Evolutionary conservation across 2,113 vertebrate genomes (phyloP).

Genomic region (Limnothrissa miodon): DNA sequence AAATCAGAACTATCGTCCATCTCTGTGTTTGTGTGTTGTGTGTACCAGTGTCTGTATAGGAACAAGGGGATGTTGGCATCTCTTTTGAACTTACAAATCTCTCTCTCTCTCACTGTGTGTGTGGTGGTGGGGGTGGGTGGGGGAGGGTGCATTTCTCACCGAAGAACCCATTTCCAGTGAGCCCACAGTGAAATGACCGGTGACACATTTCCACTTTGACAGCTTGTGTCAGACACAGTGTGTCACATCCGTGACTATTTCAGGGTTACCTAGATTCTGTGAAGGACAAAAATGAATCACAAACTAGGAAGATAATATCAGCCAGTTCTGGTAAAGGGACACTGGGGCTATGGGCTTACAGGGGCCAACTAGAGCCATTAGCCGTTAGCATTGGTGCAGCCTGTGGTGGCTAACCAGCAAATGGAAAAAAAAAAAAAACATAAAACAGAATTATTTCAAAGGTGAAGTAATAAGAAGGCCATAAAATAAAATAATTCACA

Average conservation of each 20-base stretch:
- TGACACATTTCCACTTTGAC: conserved; percentile 28
- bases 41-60: conserved; percentile 33
- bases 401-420: neutral
- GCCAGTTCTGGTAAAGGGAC: neutral
- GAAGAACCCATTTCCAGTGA: conserved; percentile 19
- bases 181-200: conserved; percentile 14
- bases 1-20: conserved; percentile 34
- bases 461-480: no score
- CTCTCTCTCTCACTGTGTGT: no score
- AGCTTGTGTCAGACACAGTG: conserved; percentile 22
- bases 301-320: neutral
- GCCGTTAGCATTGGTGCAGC: neutral
- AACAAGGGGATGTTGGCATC: conserved; percentile 8
- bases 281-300: neutral
- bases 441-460: neutral
- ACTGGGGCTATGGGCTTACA: neutral
- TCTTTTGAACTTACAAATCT: no score
- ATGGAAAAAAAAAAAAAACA: neutral
- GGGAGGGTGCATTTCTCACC: no score
- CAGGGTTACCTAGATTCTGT: conserved; percentile 36
- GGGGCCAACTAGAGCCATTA: neutral
- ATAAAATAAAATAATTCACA: no score
- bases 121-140: no score
- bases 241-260: conserved; percentile 30
- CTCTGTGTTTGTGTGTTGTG: conserved; percentile 39